Evolutionary conservation across 1,140 invertebrate species (phyloP).

Genomic region (Onthophagus taurus): DNA sequence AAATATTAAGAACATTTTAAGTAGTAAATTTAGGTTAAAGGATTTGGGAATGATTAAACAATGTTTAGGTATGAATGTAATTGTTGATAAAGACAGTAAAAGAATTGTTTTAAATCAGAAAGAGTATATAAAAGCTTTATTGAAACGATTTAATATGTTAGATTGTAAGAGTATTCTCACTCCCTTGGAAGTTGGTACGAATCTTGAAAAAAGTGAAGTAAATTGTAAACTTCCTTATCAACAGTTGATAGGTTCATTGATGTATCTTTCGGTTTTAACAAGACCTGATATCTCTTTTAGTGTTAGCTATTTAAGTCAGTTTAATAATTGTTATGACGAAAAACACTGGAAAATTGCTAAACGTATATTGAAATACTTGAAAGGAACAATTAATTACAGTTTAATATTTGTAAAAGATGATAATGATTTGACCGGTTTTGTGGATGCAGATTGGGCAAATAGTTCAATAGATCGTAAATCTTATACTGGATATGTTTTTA

Average conservation of each 20-base stretch:
- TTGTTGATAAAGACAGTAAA: slow-evolving; percentile 22
- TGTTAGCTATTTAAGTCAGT: slow-evolving; percentile 11
- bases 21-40: slow-evolving; percentile 22
- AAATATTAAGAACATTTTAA: slow-evolving; percentile 17
- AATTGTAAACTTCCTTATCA: slow-evolving; percentile 3
- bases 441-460: slow-evolving; percentile 34
- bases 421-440: slow-evolving; percentile 14
- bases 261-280: slow-evolving; percentile 8
- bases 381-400: slow-evolving; percentile 26
- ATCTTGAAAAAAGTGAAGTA: slow-evolving; percentile 2
- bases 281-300: slow-evolving; percentile 6
- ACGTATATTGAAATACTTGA: slow-evolving; percentile 33
- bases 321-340: slow-evolving; percentile 11
- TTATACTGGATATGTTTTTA: slow-evolving; percentile 31
- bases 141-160: slow-evolving; percentile 19
- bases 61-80: slow-evolving; percentile 27
- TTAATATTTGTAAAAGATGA: slow-evolving; percentile 19
- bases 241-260: slow-evolving; percentile 6
- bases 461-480: slow-evolving; percentile 27
- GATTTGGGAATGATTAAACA: slow-evolving; percentile 19
- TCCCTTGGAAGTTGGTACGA: slow-evolving; percentile 5
- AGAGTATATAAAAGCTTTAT: slow-evolving; percentile 31
- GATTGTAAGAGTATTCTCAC: slow-evolving; percentile 8
- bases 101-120: slow-evolving; percentile 32
- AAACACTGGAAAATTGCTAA: slow-evolving; percentile 31